A percentile compares a stretch with the other conserved stretches of the same genome.
Evolutionary conservation across 2,113 vertebrate genomes (phyloP).

Genomic region (Rafetus swinhoei): DNA sequence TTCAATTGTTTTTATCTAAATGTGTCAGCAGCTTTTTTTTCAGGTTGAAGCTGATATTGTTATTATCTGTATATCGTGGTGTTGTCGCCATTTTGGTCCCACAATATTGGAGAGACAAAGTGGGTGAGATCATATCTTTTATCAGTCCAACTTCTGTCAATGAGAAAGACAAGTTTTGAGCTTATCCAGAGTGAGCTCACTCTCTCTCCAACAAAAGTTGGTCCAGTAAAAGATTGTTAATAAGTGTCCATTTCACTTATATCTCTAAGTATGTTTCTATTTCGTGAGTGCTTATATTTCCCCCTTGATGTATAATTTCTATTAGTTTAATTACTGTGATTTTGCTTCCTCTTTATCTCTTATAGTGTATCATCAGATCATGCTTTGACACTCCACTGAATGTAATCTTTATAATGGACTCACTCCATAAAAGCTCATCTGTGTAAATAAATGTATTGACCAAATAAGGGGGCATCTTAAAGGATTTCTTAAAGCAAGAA

Average conservation of each 20-base stretch:
- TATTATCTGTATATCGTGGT: background rate
- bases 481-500: background rate
- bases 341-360: background rate
- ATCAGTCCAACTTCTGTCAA: background rate
- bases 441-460: constrained; percentile 12
- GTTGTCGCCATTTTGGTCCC: background rate
- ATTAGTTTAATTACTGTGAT: background rate
- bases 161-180: background rate
- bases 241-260: background rate
- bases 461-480: background rate
- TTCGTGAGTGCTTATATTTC: background rate
- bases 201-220: background rate
- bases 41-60: background rate
- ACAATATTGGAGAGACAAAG: background rate
- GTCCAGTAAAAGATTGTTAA: background rate
- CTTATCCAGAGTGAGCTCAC: background rate
- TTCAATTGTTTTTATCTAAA: background rate
- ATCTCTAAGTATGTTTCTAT: background rate
- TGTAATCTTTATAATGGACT: background rate
- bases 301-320: background rate
- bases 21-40: constrained; percentile 15
- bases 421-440: background rate
- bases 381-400: background rate
- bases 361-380: background rate
- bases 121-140: background rate